Percentiles rank a stretch among this genome's conserved stretches.
Conservation (phyloP, 2,113 vertebrate species). For the Syngnathus typhle region DNA sequence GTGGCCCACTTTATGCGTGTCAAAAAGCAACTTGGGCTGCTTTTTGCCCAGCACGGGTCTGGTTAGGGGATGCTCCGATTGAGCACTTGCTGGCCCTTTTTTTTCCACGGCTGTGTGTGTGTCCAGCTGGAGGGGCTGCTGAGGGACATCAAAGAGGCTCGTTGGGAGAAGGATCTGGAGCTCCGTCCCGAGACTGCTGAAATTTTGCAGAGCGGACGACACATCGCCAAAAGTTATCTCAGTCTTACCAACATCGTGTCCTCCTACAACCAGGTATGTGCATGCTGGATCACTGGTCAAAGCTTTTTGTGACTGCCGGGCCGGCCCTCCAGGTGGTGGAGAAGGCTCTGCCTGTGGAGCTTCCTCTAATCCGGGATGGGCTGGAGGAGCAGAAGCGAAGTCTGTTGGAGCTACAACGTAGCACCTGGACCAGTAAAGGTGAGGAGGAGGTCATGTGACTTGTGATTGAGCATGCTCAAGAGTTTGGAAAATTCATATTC, state of each 20-base stretch:
- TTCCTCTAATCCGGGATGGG: slow-evolving; percentile 57
- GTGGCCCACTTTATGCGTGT: too few relatives aligned
- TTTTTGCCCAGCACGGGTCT: too few relatives aligned
- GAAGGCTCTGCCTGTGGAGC: slow-evolving; percentile 5
- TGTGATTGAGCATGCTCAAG: too few relatives aligned
- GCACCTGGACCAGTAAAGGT: slow-evolving; percentile 71
- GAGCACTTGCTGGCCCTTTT: too few relatives aligned
- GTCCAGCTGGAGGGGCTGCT: slow-evolving; percentile 68
- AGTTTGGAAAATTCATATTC: too few relatives aligned
- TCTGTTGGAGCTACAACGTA: slow-evolving; percentile 8
- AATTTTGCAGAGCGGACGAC: slow-evolving; percentile 64
- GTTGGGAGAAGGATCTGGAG: slow-evolving; percentile 14
- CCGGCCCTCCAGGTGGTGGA: slow-evolving; percentile 14
- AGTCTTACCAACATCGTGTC: slow-evolving; percentile 69
- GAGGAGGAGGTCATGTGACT: not conserved
- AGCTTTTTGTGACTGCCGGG: not conserved
- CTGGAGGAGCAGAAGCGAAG: slow-evolving; percentile 22
- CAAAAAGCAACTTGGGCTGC: too few relatives aligned
- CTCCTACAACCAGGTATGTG: slow-evolving; percentile 21
- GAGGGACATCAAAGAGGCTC: slow-evolving; percentile 74
- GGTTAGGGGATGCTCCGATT: too few relatives aligned
- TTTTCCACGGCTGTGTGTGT: not conserved
- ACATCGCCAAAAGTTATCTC: slow-evolving; percentile 67
- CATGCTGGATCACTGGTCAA: not conserved
- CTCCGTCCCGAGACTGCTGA: slow-evolving; percentile 38